Evolutionary conservation across 2,888 invertebrate genomes (phyloP).

Genomic region (Nesidiocoris tenuis): DNA sequence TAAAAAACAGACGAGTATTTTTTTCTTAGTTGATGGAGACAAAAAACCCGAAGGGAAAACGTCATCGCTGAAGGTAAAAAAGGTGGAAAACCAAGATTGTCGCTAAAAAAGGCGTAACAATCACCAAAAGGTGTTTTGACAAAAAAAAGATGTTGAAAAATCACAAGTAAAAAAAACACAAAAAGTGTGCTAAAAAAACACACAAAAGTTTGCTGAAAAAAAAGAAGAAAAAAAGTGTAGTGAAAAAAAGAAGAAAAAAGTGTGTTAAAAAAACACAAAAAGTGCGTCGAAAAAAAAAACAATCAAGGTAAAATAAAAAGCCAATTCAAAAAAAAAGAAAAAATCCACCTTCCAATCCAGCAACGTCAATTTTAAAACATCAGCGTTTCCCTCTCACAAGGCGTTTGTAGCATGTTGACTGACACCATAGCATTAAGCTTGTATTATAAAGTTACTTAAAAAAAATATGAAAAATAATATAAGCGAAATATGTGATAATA

Average conservation of each 20-base stretch:
- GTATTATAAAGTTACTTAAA: conserved; percentile 26
- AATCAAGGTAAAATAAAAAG: not conserved
- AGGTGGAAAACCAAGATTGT: too few relatives aligned
- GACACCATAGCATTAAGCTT: conserved; percentile 20
- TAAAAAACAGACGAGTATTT: too few relatives aligned
- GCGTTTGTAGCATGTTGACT: conserved; percentile 40
- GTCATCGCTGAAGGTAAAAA: not conserved
- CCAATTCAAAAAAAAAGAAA: not conserved
- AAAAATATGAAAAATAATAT: conserved; percentile 5
- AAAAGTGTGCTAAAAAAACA: too few relatives aligned
- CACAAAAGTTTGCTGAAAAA: not conserved
- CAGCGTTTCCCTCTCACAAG: too few relatives aligned
- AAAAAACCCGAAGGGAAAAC: too few relatives aligned
- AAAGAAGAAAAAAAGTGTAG: not conserved
- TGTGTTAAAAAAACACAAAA: too few relatives aligned
- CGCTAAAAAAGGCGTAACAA: too few relatives aligned
- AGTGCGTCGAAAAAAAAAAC: not conserved
- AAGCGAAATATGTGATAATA: conserved; percentile 20
- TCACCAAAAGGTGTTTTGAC: too few relatives aligned
- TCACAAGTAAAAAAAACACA: too few relatives aligned
- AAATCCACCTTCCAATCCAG: too few relatives aligned
- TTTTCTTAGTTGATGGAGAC: too few relatives aligned
- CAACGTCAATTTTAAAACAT: not conserved
- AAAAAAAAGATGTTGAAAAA: too few relatives aligned
- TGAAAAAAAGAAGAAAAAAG: not conserved